phyloP scores from a whole-genome alignment of 2,888 invertebrate species.

The Phorcus lineatus region DNA sequence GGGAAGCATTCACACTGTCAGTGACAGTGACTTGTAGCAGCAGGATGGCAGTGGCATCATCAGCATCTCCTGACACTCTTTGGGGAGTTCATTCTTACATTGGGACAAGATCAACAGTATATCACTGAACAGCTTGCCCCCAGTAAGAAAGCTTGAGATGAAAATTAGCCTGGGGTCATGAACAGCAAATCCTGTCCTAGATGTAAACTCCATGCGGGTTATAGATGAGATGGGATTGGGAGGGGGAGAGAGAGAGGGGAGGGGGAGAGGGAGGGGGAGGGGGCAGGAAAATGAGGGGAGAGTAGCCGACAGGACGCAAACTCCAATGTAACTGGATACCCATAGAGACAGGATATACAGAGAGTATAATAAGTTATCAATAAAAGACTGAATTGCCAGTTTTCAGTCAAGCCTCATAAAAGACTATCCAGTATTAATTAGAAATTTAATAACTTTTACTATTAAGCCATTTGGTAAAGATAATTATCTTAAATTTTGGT shows the following conservation, averaged over 20 bases:
- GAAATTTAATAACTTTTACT: too few species aligned
- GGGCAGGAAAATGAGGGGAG: neutral
- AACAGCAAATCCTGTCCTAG: neutral
- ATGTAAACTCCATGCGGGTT: too few species aligned
- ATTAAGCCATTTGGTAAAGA: too few species aligned
- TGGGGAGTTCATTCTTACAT: too few species aligned
- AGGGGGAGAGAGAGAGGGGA: neutral
- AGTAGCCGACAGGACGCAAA: neutral
- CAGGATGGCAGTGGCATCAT: too few species aligned
- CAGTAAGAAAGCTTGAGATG: neutral
- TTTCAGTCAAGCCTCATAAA: too few species aligned
- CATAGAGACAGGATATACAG: neutral
- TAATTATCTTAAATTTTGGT: too few species aligned
- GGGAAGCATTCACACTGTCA: neutral
- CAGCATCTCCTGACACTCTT: too few species aligned
- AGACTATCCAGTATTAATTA: too few species aligned
- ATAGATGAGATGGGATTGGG: neutral
- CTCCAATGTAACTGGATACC: neutral
- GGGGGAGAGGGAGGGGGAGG: constrained; percentile 4
- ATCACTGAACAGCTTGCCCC: neutral
- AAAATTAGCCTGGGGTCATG: neutral
- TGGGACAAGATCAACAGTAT: neutral
- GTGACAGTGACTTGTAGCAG: too few species aligned
- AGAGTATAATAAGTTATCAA: neutral
- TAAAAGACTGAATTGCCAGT: neutral